Percentiles rank a stretch among this genome's conserved stretches.
phyloP scores from a whole-genome alignment of 2,888 invertebrate genomes.

The Osmoderma eremita region DNA sequence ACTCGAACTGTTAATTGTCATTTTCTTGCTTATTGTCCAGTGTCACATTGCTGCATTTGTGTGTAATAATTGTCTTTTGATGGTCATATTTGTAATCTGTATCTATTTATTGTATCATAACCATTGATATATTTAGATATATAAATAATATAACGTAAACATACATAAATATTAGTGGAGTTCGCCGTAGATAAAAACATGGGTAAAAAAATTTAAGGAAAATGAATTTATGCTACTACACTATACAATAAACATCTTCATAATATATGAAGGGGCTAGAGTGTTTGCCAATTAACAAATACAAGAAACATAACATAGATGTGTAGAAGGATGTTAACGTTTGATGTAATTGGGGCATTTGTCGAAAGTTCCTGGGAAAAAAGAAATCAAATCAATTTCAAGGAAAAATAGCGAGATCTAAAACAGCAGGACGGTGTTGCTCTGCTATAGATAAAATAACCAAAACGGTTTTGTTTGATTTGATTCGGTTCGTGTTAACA shows the following conservation, averaged over 20 bases:
- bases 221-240: not conserved
- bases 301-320: not conserved
- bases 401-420: no score
- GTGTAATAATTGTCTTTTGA: slow-evolving; percentile 63
- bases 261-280: slow-evolving; percentile 18
- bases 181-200: slow-evolving; percentile 55
- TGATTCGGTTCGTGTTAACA: slow-evolving; percentile 56
- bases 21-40: slow-evolving; percentile 65
- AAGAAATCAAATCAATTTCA: not conserved
- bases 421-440: slow-evolving; percentile 22
- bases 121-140: slow-evolving; percentile 57
- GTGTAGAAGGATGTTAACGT: not conserved
- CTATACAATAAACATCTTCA: slow-evolving; percentile 42
- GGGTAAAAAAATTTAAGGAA: slow-evolving; percentile 6
- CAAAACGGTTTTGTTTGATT: slow-evolving; percentile 49
- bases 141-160: slow-evolving; percentile 47
- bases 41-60: slow-evolving; percentile 64
- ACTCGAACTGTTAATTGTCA: slow-evolving; percentile 55
- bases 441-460: slow-evolving; percentile 5
- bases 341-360: not conserved
- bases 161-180: slow-evolving; percentile 57
- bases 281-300: slow-evolving; percentile 42
- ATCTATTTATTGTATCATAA: slow-evolving; percentile 62
- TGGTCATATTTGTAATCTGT: slow-evolving; percentile 64
- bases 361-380: not conserved